Conservation (phyloP, 2,888 invertebrate species). For the Asteroscopus sphinx region DNA sequence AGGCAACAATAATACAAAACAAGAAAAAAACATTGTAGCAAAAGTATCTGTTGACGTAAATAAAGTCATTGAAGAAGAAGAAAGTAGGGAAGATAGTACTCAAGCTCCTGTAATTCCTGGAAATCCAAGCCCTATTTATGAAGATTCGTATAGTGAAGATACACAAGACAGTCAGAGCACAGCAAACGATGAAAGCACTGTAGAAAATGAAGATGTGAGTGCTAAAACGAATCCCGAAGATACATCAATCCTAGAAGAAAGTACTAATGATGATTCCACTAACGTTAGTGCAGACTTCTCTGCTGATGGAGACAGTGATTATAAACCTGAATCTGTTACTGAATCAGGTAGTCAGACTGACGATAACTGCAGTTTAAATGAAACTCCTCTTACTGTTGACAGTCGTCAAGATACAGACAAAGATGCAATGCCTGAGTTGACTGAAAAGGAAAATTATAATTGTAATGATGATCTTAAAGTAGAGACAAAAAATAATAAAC, state of each 20-base stretch:
- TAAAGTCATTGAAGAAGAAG: slow-evolving; percentile 1
- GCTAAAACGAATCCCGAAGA: slow-evolving; percentile 11
- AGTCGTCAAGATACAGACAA: neutral
- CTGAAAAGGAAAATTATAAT: slow-evolving; percentile 2
- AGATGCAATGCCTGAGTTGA: slow-evolving; percentile 14
- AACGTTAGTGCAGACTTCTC: slow-evolving; percentile 12
- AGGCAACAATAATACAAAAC: slow-evolving; percentile 18
- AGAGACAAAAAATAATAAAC: slow-evolving; percentile 20
- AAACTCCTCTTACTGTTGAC: slow-evolving; percentile 9
- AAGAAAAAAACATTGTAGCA: neutral
- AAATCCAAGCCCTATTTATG: slow-evolving; percentile 38
- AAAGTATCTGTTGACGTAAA: slow-evolving; percentile 13
- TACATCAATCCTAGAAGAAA: slow-evolving; percentile 15
- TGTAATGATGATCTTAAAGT: slow-evolving; percentile 1
- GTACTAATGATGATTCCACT: slow-evolving; percentile 22
- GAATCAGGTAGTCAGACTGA: slow-evolving; percentile 38
- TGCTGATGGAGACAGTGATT: slow-evolving; percentile 40
- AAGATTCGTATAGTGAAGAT: slow-evolving; percentile 24
- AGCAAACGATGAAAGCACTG: slow-evolving; percentile 11
- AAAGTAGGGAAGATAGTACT: neutral
- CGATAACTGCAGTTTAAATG: slow-evolving; percentile 22
- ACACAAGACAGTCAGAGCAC: slow-evolving; percentile 9
- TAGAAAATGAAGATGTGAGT: slow-evolving; percentile 6
- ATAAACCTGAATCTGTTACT: slow-evolving; percentile 26
- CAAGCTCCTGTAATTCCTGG: slow-evolving; percentile 3